Evolutionary conservation across 2,797 vertebrate genomes (phyloP), one percentile per base, ranked within the genome.

Genomic region (Monodelphis domestica): DNA sequence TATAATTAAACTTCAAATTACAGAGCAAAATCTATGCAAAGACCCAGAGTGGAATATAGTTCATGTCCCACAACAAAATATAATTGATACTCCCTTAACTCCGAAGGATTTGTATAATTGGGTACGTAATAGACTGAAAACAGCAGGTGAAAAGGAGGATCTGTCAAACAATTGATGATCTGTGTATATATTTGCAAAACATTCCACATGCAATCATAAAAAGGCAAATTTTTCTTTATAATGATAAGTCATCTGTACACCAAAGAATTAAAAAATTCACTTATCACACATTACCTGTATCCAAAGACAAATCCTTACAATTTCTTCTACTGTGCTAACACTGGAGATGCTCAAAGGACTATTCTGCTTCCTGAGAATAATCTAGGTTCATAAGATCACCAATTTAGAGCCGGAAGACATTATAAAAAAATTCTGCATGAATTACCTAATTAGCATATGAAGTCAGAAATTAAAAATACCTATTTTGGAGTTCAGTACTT

Each of bases 401-500:
- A 45, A 84, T 84, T 84, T 84, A 84, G 70, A 84, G 63, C 9
- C 26, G 33, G 70, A 84, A 84, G 9, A 53, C 90, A 59, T 30
- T 88, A 90, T 54, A 53, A 88, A 1, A 92, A 14, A 89, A 33
- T 54, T 55, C 24, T 30, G 57, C 53, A 50, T 45, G 57, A 93
- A 84, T 28, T 87, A 70, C 53, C 38, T 90, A 90, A 92, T 91
- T 89, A 89, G n/a, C 54, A 84, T 55, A 90, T 89, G 56, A 89
- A 95, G 10, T 28, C 56, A 88, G n/a, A 90, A 94, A 94, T 90
- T 54, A 92, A 91, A 92, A 90, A 91, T 51, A 45, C 0, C 38
- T 88, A 14, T 51, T 92, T 93, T 93, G 54, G n/a, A 92, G 14
- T 88, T 55, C 56, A 53, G 70, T 33, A 11, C 51, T 88, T 90